phyloP scores from a whole-genome alignment of 2,113 vertebrate species.

The Pampusana beccarii region DNA sequence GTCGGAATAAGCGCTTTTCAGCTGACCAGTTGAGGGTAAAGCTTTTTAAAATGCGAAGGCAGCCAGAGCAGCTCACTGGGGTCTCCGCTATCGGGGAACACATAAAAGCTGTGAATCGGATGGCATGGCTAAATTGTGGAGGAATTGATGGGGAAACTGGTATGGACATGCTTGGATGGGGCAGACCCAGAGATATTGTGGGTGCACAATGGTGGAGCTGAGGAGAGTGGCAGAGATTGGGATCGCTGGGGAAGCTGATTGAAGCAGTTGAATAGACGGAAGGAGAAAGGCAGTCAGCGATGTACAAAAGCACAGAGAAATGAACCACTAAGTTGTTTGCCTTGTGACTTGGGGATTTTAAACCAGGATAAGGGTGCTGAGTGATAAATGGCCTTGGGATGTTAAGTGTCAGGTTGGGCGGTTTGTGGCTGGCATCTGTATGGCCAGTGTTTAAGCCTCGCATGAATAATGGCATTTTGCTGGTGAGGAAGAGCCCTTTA shows the following conservation, averaged over 20 bases:
- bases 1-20: slow-evolving; percentile 54
- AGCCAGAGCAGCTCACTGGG: background rate
- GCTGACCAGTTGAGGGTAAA: slow-evolving; percentile 61
- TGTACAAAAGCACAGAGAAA: slow-evolving; percentile 54
- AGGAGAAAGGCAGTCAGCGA: slow-evolving; percentile 56
- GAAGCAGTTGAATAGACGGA: slow-evolving; percentile 56
- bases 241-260: slow-evolving; percentile 57
- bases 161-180: slow-evolving; percentile 47
- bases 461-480: background rate
- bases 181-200: slow-evolving; percentile 53
- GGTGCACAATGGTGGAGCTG: slow-evolving; percentile 65
- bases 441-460: background rate
- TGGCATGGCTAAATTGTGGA: slow-evolving; percentile 16
- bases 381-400: slow-evolving; percentile 62
- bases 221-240: slow-evolving; percentile 24
- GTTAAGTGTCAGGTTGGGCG: slow-evolving; percentile 19
- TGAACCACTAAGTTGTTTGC: slow-evolving; percentile 60
- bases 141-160: slow-evolving; percentile 57
- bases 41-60: slow-evolving; percentile 64
- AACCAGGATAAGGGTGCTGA: slow-evolving; percentile 38
- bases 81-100: background rate
- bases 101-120: slow-evolving; percentile 53
- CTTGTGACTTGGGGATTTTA: slow-evolving; percentile 49
- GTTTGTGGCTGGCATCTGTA: background rate
- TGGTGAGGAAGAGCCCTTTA: background rate